Percentiles rank a stretch among this genome's conserved stretches.
Evolutionary conservation across 92 coral and sea anemone species (phyloP).

Genomic region (Siderastrea siderea): DNA sequence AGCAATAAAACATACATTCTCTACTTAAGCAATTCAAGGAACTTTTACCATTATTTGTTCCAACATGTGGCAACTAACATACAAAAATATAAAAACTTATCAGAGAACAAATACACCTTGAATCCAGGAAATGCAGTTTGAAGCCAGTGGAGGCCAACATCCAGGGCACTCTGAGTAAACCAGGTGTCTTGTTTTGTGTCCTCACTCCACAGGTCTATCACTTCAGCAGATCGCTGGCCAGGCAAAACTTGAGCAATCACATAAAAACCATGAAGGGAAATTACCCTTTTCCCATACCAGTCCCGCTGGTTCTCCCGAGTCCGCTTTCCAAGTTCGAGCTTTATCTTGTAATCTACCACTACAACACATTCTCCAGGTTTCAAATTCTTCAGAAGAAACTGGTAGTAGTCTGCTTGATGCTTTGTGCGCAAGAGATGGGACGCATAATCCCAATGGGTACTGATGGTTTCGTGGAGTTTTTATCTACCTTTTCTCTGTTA

Average conservation of each 20-base stretch:
- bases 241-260: neutral
- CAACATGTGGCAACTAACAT: no score
- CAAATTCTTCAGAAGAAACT: neutral
- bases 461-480: no score
- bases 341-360: slow-evolving; percentile 32
- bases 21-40: no score
- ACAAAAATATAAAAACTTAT: neutral
- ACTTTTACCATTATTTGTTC: no score
- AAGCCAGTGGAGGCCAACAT: slow-evolving; percentile 7
- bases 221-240: neutral
- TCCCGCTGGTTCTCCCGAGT: slow-evolving; percentile 27
- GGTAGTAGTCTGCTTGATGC: no score
- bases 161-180: no score
- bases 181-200: slow-evolving; percentile 13
- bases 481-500: no score
- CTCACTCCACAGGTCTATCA: slow-evolving; percentile 34
- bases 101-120: slow-evolving; percentile 8
- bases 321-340: slow-evolving; percentile 18
- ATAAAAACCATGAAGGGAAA: neutral
- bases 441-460: no score
- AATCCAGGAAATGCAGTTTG: slow-evolving; percentile 27
- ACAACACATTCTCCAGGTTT: slow-evolving; percentile 19
- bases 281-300: slow-evolving; percentile 20
- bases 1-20: no score
- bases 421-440: no score